Conservation (phyloP, 2,797 vertebrate species). For the Xenops minutus region DNA sequence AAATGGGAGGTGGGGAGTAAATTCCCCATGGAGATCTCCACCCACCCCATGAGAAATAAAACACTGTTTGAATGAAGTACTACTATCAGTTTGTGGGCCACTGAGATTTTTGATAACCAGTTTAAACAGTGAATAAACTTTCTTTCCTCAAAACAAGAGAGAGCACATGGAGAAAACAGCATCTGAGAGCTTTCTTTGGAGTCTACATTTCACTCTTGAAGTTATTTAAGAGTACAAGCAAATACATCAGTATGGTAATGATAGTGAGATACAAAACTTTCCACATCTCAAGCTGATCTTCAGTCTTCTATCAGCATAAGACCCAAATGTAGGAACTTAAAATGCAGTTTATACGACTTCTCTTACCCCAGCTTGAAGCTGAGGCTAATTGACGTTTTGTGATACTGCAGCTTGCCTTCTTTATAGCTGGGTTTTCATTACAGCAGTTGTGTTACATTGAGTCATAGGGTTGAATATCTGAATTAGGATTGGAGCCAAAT, state of each 20-base stretch:
- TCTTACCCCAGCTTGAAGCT: neutral
- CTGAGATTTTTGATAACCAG: neutral
- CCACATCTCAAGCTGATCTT: neutral
- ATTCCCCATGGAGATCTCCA: neutral
- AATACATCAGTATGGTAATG: neutral
- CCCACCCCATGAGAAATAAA: neutral
- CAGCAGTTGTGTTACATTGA: neutral
- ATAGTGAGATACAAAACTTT: neutral
- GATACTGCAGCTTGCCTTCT: neutral
- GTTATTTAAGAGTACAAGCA: neutral
- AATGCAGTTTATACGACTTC: neutral
- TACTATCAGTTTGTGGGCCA: neutral
- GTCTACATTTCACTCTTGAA: neutral
- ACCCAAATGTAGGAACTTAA: neutral
- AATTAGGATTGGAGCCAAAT: neutral
- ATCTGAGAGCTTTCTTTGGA: neutral
- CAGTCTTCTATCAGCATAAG: neutral
- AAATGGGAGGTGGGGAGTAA: accelerated
- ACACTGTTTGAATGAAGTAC: neutral
- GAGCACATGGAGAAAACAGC: neutral
- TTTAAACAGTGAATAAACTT: neutral
- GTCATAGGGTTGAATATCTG: neutral
- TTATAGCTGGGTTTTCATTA: neutral
- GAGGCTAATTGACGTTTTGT: neutral
- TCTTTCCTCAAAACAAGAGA: neutral